Evolutionary conservation across 2,797 vertebrate genomes (phyloP).

Genomic region (Poeciliopsis gracilis): DNA sequence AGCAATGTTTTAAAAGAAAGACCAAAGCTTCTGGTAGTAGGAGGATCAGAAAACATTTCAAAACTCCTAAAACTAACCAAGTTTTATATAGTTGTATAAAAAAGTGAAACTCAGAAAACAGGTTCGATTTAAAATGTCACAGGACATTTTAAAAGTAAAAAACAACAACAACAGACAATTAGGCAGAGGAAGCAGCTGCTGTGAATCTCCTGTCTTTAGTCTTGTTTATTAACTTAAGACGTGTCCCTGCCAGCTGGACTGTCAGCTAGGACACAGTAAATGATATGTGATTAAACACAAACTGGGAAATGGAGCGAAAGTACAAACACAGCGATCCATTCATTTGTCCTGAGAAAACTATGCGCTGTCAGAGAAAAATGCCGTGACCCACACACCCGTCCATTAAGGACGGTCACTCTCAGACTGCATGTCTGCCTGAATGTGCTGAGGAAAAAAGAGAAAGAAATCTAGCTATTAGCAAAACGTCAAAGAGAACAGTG

Average conservation of each 20-base stretch:
- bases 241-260: conserved; percentile 24
- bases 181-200: conserved; percentile 22
- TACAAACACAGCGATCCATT: conserved; percentile 75
- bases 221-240: conserved; percentile 40
- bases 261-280: conserved; percentile 45
- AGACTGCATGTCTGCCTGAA: conserved; percentile 41
- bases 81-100: not conserved
- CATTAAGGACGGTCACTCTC: conserved; percentile 46
- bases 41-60: not conserved
- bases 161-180: not conserved
- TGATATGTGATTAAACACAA: conserved; percentile 63
- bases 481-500: conserved; percentile 20
- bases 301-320: conserved; percentile 77
- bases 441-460: conserved; percentile 4
- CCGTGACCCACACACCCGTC: conserved; percentile 46
- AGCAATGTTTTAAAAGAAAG: not conserved
- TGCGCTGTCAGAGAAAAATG: conserved; percentile 30
- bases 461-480: conserved; percentile 8
- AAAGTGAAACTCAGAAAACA: conserved; percentile 15
- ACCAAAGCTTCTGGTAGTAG: not conserved
- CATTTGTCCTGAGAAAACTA: conserved; percentile 53
- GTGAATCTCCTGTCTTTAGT: conserved; percentile 27
- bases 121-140: not conserved
- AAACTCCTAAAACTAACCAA: not conserved
- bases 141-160: conserved; percentile 10